Base-by-base conservation (phyloP, 2,113 vertebrate genomes). In the Periophthalmus modestus region DNA sequence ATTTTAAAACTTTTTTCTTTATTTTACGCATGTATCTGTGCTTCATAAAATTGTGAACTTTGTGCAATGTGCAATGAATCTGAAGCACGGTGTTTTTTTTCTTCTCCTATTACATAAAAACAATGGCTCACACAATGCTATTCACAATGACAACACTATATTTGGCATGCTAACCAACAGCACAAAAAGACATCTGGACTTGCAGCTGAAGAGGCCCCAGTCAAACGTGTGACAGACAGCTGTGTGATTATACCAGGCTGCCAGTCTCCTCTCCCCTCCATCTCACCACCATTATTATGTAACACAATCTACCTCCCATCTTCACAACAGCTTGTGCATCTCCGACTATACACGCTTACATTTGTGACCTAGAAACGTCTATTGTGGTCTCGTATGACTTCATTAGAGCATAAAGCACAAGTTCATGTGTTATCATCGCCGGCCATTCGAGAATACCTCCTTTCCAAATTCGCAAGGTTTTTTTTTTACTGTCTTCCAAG, bases 341-440 rank as follows among this genome's bases (percentile, higher is more conserved):
- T 15, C 57, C 66, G 63, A 11, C 13, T 34, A 69, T 46, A 24
- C 63, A 69, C 4, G 33, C 72, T 72, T 67, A 36, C 74, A 57
- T 57, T 73, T 77, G 74, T 87, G 83, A 85, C 86, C 82, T 62
- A 87, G 85, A 88, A 81, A 80, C 23, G 69, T 77, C 47, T 16
- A 75, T 19, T 1, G 4, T 19, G 65, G 85, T 87, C 82, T 89
- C 85, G 75, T 66, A 83, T 82, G 85, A 74, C 85, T 87, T 91
- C 88, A 89, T 91, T 89, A 86, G 58, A 33, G 28, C 55, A 54
- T 54, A 75, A 77, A 71, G 69, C n/a, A 12, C 66, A 75, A 73
- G 77, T 81, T 89, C 73, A 76, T 28, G 46, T 50, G 71, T 33
- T 50, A 46, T 87, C 76, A 88, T 83, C 59, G 61, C 72, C 62